Evolutionary conservation across 2,113 vertebrate species (phyloP).

Genomic region (Nannobrachium achirus): DNA sequence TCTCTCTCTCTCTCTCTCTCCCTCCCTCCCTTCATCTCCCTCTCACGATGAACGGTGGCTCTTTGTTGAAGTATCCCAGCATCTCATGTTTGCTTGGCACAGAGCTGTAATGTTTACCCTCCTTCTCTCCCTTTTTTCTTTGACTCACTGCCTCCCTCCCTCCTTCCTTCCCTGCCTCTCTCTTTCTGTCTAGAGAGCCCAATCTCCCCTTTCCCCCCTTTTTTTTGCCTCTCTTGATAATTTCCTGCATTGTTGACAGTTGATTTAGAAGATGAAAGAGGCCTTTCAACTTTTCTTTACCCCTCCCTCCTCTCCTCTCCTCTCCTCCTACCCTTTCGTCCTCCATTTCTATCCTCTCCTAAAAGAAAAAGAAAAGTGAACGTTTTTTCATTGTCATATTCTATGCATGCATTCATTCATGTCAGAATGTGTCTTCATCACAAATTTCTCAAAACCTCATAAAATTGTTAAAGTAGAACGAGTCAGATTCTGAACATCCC

Average conservation of each 20-base stretch:
- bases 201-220: constrained; percentile 21
- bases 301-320: background rate
- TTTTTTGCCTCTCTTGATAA: constrained; percentile 39
- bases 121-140: constrained; percentile 39
- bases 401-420: no score
- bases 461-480: no score
- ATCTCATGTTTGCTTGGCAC: constrained; percentile 77
- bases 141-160: constrained; percentile 4
- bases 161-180: background rate
- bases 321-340: background rate
- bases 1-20: background rate
- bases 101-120: constrained; percentile 76
- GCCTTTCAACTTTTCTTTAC: constrained; percentile 54
- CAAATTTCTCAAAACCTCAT: no score
- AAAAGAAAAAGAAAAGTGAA: no score
- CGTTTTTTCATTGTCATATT: no score
- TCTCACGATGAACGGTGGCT: constrained; percentile 41
- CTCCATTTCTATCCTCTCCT: background rate
- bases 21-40: background rate
- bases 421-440: no score
- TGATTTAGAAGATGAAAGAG: constrained; percentile 71
- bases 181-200: constrained; percentile 17
- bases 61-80: constrained; percentile 79
- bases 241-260: constrained; percentile 75
- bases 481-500: no score